Evolutionary conservation across 2,797 vertebrate species (phyloP), one percentile per base, ranked within the genome.

Genomic region (Catharus ustulatus): DNA sequence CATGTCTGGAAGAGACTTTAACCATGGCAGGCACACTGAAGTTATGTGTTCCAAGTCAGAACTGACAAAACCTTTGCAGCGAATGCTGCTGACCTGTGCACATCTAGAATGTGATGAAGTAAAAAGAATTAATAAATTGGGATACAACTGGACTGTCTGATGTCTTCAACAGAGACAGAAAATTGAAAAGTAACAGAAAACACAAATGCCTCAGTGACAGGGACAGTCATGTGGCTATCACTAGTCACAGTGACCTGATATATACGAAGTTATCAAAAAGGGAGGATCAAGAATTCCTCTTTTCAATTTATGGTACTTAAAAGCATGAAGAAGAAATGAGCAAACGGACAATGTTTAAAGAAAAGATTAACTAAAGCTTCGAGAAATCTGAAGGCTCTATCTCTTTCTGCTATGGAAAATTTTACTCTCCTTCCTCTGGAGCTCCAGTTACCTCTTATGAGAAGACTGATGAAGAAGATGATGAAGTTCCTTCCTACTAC

Each of bases 1-100:
- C 49, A 3, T 38, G 13, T 32, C 46, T 82, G 21, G 40, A 89
- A 69, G 15, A 73, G 23, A 36, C 3, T 80, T 84, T 75, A 75
- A 66, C 19, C 18, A n/a, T 0, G 0, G 11, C 16, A 68, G 18
- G 12, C n/a, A 32, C 2, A n/a, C 4, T 12, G 24, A 81, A 10
- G 13, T 72, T 51, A 12, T 29, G 12, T 62, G 78, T 81, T 73
- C n/a, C 61, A 59, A 84, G 12, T 3, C n/a, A 73, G 22, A 86
- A 36, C 23, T 13, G 27, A 48, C 5, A 1, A 73, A 51, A 13
- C 2, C 6, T 45, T 90, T 77, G 32, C 7, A 23, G 8, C 40
- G 11, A 81, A 62, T 27, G 11, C 62, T 55, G 42, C 18, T 48
- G 51, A 7, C 13, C 45, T 86, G 13, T 21, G 4, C 6, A 30